Conservation (phyloP, 92 coral and sea anemone genomes). For the Blastomussa wellsi region DNA sequence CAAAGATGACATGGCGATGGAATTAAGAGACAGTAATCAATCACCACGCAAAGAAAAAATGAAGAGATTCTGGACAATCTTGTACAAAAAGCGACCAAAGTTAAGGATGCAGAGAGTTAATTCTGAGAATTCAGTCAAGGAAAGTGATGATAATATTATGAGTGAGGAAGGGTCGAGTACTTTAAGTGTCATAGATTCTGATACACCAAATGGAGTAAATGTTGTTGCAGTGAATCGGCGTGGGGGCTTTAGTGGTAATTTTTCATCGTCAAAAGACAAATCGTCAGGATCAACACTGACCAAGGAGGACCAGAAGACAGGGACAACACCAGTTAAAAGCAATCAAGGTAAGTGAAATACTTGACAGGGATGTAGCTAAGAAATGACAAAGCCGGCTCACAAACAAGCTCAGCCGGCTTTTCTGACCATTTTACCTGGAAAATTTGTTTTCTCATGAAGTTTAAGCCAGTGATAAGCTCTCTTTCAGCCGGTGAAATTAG, state of each 20-base stretch:
- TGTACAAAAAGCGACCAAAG: constrained; percentile 69
- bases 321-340: neutral
- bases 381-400: no score
- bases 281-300: neutral
- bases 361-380: no score
- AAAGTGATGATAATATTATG: neutral
- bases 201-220: constrained; percentile 27
- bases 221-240: constrained; percentile 55
- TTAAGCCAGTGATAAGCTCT: no score
- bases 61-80: constrained; percentile 70
- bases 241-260: constrained; percentile 60
- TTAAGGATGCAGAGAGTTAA: constrained; percentile 26
- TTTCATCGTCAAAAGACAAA: constrained; percentile 46
- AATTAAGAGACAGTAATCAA: constrained; percentile 40
- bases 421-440: no score
- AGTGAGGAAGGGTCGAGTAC: neutral
- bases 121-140: constrained; percentile 42
- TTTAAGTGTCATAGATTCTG: neutral
- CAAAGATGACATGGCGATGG: constrained; percentile 81
- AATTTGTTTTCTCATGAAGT: no score
- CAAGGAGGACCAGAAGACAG: neutral
- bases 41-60: constrained; percentile 70
- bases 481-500: no score
- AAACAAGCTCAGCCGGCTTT: no score
- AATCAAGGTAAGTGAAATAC: constrained; percentile 39